Base-by-base conservation (phyloP, 2,888 invertebrate species). In the Spisula solida region DNA sequence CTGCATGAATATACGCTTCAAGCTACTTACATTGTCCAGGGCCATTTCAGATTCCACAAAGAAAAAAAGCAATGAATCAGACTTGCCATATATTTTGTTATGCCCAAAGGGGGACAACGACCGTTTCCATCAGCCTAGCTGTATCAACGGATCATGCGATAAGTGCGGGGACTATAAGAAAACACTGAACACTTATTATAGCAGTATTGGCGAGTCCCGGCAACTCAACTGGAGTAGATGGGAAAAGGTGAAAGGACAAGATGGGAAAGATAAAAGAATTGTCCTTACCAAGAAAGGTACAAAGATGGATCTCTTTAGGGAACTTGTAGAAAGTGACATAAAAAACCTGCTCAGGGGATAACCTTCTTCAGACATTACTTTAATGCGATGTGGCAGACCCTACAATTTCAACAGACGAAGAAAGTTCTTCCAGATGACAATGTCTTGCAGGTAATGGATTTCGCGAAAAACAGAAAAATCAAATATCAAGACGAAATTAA, bases 1-100 rank as follows among this genome's bases (percentile, higher is more conserved):
- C 47, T 93, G 93, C 82, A 84, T 83, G 14, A 93, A 93, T 60
- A 86, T 92, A 0, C 75, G 91, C 47, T 90, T 87, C 83, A 93
- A 93, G 82, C 85, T 93, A 14, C 51, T 90, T 14, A 80, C 88
- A 60, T 82, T 93, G 4, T 85, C 81, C 70, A 81, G 85, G 82
- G 82, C 70, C 47, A 25, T 31, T 66, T 14, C 47, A 20, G 79
- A 88, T 34, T 2, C 51, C 2, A 34, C 31, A 4, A 80, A 60
- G 51, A 92, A 91, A 85, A 84, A 82, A 10, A 83, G 51, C n/a
- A 41, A 80, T 78, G 91, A 91, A 89, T 55, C 80, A 47, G 85
- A 93, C 41, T 2, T 92, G 16, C 10, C 55, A 29, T 88, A 92
- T 31, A 85, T 90, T 29, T 31, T 92, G 18, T 82, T 93, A 8